phyloP scores from a whole-genome alignment of 1,140 invertebrate genomes.

The Batillaria attramentaria region DNA sequence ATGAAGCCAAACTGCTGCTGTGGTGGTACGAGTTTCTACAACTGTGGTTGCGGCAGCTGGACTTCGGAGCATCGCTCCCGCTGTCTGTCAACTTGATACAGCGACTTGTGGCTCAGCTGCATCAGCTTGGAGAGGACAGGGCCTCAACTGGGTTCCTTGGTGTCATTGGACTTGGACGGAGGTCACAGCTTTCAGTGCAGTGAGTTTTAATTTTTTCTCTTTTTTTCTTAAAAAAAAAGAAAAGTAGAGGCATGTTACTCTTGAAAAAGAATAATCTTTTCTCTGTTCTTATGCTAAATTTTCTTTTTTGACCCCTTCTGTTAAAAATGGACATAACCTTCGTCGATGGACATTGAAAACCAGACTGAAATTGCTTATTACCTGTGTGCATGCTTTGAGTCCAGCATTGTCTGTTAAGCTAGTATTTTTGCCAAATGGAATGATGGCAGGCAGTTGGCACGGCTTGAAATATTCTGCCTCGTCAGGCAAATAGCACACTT shows the following conservation, averaged over 20 bases:
- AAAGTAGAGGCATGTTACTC: not conserved
- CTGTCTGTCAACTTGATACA: conserved; percentile 73
- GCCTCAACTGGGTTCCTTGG: conserved; percentile 77
- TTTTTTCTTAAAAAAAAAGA: not conserved
- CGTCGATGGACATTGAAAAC: no score
- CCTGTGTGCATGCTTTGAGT: no score
- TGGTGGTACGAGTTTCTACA: conserved; percentile 77
- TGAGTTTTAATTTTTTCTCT: not conserved
- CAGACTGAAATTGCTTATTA: no score
- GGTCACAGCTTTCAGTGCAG: conserved; percentile 61
- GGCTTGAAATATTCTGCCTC: no score
- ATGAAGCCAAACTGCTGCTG: conserved; percentile 77
- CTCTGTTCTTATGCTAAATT: no score
- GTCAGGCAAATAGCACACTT: not conserved
- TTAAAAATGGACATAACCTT: no score
- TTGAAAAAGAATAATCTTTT: no score
- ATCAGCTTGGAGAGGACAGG: conserved; percentile 76
- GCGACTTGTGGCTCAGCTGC: conserved; percentile 72
- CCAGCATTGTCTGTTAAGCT: no score
- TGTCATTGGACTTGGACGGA: conserved; percentile 78
- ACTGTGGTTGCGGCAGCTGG: conserved; percentile 73
- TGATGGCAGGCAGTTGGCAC: no score
- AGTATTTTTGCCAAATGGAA: no score
- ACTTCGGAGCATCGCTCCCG: conserved; percentile 68
- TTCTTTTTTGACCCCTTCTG: no score